Conservation (phyloP, 2,113 vertebrate genomes). For the Hiodon alosoides region DNA sequence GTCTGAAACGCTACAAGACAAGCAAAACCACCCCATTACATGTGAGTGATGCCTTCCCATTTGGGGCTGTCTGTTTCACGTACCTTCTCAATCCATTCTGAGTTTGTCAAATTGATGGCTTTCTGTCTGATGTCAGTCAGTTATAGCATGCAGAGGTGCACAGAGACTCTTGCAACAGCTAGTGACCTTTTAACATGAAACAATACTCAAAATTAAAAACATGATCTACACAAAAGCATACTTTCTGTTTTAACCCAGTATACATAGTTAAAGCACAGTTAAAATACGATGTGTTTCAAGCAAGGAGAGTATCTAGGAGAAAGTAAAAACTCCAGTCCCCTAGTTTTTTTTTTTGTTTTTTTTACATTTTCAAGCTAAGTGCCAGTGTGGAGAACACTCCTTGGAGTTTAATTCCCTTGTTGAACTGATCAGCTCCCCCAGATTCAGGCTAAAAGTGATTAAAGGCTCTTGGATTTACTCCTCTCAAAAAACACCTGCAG, state of each 20-base stretch:
- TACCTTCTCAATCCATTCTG: slow-evolving; percentile 28
- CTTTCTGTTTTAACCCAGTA: not conserved
- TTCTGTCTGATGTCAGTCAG: slow-evolving; percentile 30
- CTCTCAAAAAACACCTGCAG: not conserved
- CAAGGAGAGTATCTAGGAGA: not conserved
- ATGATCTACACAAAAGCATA: not conserved
- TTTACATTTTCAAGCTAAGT: slow-evolving; percentile 22
- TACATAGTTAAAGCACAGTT: not conserved
- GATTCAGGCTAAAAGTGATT: not conserved
- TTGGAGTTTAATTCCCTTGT: not conserved
- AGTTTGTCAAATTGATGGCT: slow-evolving; percentile 25
- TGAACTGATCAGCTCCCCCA: slow-evolving; percentile 4
- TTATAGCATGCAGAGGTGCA: slow-evolving; percentile 21
- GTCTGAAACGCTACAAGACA: slow-evolving; percentile 27
- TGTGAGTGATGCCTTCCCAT: slow-evolving; percentile 70
- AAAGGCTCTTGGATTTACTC: slow-evolving; percentile 3
- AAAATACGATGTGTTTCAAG: not conserved
- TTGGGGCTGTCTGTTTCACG: slow-evolving; percentile 35
- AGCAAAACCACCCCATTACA: slow-evolving; percentile 76
- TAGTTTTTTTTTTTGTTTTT: not conserved
- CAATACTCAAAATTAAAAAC: slow-evolving; percentile 27
- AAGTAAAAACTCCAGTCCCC: slow-evolving; percentile 10
- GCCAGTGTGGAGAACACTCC: not conserved
- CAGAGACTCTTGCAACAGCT: slow-evolving; percentile 5
- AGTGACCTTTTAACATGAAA: slow-evolving; percentile 24